Conservation (phyloP, 1,140 invertebrate species). For the Neodiprion pinetum region DNA sequence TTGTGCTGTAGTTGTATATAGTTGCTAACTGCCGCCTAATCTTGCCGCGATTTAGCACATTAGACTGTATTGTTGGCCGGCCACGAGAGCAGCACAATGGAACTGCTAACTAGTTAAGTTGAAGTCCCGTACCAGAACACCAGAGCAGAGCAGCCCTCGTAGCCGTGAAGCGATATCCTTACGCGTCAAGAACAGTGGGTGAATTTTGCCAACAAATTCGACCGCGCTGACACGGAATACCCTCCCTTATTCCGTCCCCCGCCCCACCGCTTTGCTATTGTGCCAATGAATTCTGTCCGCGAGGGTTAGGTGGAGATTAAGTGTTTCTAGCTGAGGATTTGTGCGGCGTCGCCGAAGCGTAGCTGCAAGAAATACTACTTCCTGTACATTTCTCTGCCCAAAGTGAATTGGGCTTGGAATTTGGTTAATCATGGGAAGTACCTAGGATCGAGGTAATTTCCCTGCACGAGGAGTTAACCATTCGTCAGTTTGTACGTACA, state of each 20-base stretch:
- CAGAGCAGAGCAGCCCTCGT: not conserved
- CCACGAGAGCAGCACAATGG: not conserved
- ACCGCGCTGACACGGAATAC: not conserved
- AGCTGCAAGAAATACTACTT: not conserved
- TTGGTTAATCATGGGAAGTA: no score
- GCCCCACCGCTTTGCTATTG: not conserved
- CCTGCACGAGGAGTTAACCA: no score
- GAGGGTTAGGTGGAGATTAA: slow-evolving; percentile 3
- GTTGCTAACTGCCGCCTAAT: not conserved
- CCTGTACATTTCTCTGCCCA: no score
- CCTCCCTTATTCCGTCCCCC: not conserved
- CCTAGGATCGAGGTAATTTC: no score
- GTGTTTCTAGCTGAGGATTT: slow-evolving; percentile 1
- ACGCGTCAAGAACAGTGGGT: not conserved
- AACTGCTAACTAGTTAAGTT: slow-evolving; percentile 5
- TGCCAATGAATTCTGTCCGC: slow-evolving; percentile 6
- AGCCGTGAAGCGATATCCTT: slow-evolving; percentile 4
- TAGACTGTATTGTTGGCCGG: slow-evolving; percentile 6
- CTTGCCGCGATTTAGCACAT: not conserved
- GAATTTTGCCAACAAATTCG: slow-evolving; percentile 1
- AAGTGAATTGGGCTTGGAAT: no score
- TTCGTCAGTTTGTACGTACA: no score
- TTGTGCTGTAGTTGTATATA: not conserved
- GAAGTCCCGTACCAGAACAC: not conserved
- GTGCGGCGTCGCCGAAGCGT: not conserved